phyloP scores from a whole-genome alignment of 1,140 invertebrate species.

The Grapholita molesta region DNA sequence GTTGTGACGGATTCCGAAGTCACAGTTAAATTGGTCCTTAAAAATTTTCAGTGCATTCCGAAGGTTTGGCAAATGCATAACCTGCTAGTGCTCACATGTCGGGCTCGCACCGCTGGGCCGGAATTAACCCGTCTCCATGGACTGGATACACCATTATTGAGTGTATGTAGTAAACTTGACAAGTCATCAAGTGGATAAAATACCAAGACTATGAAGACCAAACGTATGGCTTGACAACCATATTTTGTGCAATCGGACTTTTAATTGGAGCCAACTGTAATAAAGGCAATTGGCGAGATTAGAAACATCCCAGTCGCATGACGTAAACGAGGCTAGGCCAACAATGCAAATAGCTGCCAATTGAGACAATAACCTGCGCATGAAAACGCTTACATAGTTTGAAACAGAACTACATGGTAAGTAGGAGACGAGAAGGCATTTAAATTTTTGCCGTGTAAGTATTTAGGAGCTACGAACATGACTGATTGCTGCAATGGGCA shows the following conservation, averaged over 20 bases:
- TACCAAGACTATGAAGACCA: neutral
- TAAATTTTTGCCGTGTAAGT: too few species aligned
- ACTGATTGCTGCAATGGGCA: too few species aligned
- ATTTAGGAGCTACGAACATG: too few species aligned
- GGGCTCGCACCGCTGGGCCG: neutral
- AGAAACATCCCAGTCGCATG: neutral
- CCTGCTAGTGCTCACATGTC: neutral
- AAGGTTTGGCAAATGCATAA: neutral
- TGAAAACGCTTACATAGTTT: neutral
- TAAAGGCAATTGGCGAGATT: neutral
- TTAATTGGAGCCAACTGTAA: neutral
- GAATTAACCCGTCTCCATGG: neutral
- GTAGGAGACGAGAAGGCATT: too few species aligned
- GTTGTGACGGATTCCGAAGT: neutral
- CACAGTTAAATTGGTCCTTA: neutral
- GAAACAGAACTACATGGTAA: neutral
- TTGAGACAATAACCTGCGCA: neutral
- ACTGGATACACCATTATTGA: neutral
- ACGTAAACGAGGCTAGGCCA: neutral
- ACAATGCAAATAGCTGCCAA: slow-evolving; percentile 11
- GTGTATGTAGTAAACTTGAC: neutral
- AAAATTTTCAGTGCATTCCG: neutral
- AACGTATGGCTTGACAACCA: neutral
- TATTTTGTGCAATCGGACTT: neutral
- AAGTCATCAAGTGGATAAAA: neutral